Conservation (phyloP, 2,797 vertebrate genomes). For the Smutsia temminckii region DNA sequence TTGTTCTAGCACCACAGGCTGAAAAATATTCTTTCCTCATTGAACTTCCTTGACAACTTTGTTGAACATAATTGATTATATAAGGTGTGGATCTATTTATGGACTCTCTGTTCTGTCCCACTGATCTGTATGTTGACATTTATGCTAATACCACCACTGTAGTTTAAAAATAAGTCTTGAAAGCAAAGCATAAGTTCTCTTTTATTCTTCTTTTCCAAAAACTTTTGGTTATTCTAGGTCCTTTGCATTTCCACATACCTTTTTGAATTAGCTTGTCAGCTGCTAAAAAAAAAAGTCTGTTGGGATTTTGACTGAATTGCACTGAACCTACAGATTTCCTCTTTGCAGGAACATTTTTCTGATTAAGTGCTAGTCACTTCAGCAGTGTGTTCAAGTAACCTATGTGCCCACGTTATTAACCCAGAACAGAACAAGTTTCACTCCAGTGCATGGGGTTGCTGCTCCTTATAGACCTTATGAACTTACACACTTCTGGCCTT, state of each 20-base stretch:
- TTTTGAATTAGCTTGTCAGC: neutral
- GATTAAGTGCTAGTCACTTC: neutral
- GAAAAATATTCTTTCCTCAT: neutral
- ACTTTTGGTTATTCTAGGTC: slow-evolving; percentile 9
- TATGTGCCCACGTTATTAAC: neutral
- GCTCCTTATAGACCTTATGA: neutral
- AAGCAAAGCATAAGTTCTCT: neutral
- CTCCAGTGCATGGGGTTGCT: neutral
- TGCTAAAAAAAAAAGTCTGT: neutral
- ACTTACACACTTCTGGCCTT: neutral
- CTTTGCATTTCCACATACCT: neutral
- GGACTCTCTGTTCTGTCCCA: neutral
- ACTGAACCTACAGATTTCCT: neutral
- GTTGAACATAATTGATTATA: neutral
- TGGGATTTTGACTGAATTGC: neutral
- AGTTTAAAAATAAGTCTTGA: neutral
- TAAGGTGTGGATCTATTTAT: neutral
- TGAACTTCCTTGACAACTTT: neutral
- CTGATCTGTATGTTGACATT: neutral
- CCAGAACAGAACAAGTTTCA: neutral
- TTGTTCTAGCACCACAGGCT: neutral
- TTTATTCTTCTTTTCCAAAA: neutral
- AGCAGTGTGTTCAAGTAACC: neutral
- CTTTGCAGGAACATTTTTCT: neutral
- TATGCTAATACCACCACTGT: neutral